These are phyloP conservation scores for Leucoraja erinaceus DNA, from an alignment of 2,113 vertebrate species.

Conservation along the genomic window DNA sequence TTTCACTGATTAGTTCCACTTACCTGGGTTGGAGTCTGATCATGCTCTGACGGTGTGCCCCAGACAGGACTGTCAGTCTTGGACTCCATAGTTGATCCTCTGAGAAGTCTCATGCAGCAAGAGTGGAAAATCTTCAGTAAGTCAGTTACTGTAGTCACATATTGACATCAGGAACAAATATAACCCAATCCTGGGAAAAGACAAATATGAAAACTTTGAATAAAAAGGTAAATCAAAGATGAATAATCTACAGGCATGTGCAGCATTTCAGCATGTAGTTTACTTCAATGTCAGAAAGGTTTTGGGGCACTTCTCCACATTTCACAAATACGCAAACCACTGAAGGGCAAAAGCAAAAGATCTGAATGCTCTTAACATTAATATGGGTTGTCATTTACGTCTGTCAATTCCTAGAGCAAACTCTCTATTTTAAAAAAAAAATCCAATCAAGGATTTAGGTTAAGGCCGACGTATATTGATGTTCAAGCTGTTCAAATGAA, in stretches of 20 bases:
- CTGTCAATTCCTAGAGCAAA: not conserved
- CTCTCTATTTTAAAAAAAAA: no score
- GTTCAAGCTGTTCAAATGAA: no score
- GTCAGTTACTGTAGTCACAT: not conserved
- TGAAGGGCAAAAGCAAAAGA: not conserved
- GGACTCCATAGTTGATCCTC: conserved; percentile 52
- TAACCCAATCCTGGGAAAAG: not conserved
- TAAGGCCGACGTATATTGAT: no score
- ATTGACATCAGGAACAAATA: not conserved
- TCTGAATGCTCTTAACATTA: not conserved
- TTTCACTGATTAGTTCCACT: conserved; percentile 31
- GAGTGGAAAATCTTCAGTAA: not conserved
- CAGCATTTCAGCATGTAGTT: not conserved
- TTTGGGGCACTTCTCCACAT: not conserved
- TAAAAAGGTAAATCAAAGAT: not conserved
- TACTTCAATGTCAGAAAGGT: not conserved
- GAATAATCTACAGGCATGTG: not conserved
- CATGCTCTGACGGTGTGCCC: conserved; percentile 56
- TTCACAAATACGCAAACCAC: not conserved
- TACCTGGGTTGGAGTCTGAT: conserved; percentile 60
- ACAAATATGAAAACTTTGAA: not conserved
- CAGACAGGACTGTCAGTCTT: conserved; percentile 63
- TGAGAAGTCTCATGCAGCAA: not conserved
- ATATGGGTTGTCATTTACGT: not conserved
- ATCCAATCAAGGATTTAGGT: no score